Conservation (phyloP, 2,113 vertebrate species). For the Telmatochromis brachygnathus region DNA sequence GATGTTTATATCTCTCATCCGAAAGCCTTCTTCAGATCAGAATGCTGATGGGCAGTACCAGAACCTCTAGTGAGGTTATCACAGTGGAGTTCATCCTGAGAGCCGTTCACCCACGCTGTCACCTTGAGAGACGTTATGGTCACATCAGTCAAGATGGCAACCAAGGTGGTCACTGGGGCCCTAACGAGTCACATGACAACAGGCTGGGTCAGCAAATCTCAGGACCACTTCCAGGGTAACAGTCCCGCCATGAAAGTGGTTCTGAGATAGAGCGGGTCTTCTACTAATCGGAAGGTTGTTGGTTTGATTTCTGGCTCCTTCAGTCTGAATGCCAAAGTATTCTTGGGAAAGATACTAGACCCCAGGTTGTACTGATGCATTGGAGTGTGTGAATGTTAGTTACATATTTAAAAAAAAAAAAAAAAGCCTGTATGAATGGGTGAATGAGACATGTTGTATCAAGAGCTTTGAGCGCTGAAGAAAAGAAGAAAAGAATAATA, state of each 20-base stretch:
- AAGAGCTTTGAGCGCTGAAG: background rate
- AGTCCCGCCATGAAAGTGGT: background rate
- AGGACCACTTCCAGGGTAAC: background rate
- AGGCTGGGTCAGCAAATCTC: background rate
- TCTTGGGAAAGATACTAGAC: background rate
- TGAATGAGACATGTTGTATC: background rate
- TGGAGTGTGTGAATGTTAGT: background rate
- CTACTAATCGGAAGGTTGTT: background rate
- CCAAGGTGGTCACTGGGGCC: background rate
- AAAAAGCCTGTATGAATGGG: background rate
- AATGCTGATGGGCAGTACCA: background rate
- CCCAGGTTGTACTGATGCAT: background rate
- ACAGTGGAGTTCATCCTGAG: background rate
- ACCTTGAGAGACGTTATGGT: background rate
- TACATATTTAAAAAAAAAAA: rapidly evolving
- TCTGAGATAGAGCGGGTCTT: background rate
- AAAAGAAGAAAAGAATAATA: background rate
- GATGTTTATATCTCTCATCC: background rate
- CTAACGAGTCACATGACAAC: background rate
- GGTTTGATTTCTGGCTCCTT: background rate
- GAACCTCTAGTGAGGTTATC: background rate
- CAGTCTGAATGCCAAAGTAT: background rate
- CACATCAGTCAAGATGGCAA: background rate
- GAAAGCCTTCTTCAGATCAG: background rate
- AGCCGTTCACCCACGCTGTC: background rate